A percentile compares a stretch with the other conserved stretches of the same genome.
These are phyloP conservation scores for Epizoanthus illoricatus DNA, from an alignment of 92 coral and sea anemone genomes.

Conservation along the genomic window DNA sequence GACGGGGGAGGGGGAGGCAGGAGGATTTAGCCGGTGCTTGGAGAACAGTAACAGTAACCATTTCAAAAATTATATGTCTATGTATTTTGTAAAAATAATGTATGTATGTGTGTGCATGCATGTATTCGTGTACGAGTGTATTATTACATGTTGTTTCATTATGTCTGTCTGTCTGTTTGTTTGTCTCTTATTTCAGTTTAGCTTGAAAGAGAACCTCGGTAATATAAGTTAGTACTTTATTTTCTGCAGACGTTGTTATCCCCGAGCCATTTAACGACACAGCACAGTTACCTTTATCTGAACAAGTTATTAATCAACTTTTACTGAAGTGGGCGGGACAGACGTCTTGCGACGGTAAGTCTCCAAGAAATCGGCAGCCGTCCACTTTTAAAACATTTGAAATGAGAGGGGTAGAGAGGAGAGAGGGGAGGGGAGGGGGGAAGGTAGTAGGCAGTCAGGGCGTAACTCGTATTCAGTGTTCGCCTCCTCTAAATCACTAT, in stretches of 20 bases:
- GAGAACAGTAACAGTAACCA: no score
- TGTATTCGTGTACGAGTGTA: no score
- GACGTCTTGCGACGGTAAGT: constrained; percentile 57
- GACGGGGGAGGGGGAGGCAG: no score
- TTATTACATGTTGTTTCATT: no score
- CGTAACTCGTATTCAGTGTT: no score
- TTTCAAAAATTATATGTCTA: no score
- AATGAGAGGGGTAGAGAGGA: neutral
- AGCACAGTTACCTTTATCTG: constrained; percentile 62
- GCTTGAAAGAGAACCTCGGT: neutral
- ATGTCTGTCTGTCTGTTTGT: no score
- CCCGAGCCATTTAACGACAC: constrained; percentile 68
- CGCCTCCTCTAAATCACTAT: no score
- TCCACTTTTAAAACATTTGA: neutral
- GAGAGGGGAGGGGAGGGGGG: neutral
- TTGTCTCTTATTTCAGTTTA: no score
- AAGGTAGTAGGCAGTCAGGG: neutral
- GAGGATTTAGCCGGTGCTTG: no score
- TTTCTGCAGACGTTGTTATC: constrained; percentile 47
- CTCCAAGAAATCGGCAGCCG: neutral
- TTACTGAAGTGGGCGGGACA: constrained; percentile 79
- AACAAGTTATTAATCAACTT: constrained; percentile 56
- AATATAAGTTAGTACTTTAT: neutral
- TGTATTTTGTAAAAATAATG: no score
- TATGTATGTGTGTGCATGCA: no score